Conservation (phyloP, 2,113 vertebrate genomes). For the Ondatra zibethicus region DNA sequence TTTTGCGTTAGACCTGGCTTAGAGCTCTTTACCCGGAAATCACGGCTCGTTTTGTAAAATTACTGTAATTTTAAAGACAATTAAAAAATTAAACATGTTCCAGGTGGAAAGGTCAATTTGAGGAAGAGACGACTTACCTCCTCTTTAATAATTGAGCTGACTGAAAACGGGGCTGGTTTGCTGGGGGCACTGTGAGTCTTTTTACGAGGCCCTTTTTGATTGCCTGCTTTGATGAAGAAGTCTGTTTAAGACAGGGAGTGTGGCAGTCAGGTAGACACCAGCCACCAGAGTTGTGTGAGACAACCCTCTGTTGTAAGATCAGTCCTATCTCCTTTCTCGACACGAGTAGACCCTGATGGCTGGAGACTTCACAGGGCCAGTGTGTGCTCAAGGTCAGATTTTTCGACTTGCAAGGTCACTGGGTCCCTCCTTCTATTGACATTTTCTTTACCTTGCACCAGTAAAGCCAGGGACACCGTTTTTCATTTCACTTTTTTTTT, state of each 20-base stretch:
- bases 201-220: neutral
- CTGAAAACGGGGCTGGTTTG: neutral
- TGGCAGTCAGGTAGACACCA: too few species aligned
- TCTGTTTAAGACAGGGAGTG: neutral
- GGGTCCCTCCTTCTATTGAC: neutral
- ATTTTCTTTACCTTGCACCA: neutral
- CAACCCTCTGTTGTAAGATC: neutral
- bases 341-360: neutral
- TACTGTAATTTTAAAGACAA: constrained; percentile 63
- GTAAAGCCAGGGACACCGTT: constrained; percentile 41
- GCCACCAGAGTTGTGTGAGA: neutral
- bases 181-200: neutral
- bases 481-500: constrained; percentile 47
- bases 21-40: constrained; percentile 27
- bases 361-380: neutral
- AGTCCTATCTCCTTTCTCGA: neutral
- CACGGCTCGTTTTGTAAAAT: constrained; percentile 37
- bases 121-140: neutral
- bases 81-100: constrained; percentile 51
- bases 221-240: neutral
- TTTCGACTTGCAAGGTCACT: neutral
- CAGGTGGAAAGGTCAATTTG: constrained; percentile 50
- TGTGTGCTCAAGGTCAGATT: constrained; percentile 32
- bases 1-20: neutral
- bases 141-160: neutral